These are phyloP conservation scores for Drepanosiphum platanoidis DNA, from an alignment of 2,888 invertebrate genomes.

Conservation along the genomic window DNA sequence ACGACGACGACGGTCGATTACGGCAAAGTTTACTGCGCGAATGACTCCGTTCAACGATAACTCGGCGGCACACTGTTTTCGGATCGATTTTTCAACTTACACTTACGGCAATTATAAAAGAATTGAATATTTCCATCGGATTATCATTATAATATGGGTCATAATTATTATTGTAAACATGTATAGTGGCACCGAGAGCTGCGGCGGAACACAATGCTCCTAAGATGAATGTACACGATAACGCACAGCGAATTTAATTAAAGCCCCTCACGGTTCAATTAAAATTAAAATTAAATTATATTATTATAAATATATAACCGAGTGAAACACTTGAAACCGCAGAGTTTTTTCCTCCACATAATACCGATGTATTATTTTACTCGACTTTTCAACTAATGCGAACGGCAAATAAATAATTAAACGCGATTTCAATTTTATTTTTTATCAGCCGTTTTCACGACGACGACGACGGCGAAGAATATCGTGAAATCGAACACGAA, in stretches of 20 bases:
- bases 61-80: neutral
- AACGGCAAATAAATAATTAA: too few relatives aligned
- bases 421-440: too few relatives aligned
- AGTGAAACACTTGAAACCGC: too few relatives aligned
- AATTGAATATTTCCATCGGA: conserved; percentile 6
- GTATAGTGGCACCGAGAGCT: neutral
- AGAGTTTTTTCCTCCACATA: too few relatives aligned
- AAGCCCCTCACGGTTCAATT: conserved; percentile 17
- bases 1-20: neutral
- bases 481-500: too few relatives aligned
- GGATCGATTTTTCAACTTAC: conserved; percentile 37
- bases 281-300: conserved; percentile 3
- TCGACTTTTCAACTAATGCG: too few relatives aligned
- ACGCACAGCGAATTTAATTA: conserved; percentile 20
- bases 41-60: neutral
- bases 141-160: conserved; percentile 24
- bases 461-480: too few relatives aligned
- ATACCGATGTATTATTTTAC: too few relatives aligned
- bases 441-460: too few relatives aligned
- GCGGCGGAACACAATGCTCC: neutral
- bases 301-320: too few relatives aligned
- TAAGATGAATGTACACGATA: conserved; percentile 7
- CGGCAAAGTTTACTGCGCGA: neutral
- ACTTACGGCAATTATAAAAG: conserved; percentile 17
- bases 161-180: neutral